These are phyloP conservation scores for Coelopa frigida DNA, from an alignment of 1,140 invertebrate genomes.

Conservation along the genomic window DNA sequence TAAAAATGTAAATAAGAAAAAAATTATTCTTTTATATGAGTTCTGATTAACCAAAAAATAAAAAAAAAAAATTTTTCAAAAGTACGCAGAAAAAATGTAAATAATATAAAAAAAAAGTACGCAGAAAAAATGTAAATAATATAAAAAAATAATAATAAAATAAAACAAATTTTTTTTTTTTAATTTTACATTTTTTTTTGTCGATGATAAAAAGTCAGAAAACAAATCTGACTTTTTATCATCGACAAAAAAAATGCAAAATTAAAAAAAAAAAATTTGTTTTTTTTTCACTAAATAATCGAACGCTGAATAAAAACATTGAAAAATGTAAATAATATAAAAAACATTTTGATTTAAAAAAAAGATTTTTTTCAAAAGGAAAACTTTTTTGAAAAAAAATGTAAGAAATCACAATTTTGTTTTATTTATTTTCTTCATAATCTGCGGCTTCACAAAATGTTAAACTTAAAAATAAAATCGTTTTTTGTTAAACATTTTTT, in stretches of 20 bases:
- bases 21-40: too few species aligned
- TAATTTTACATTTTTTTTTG: constrained; percentile 1
- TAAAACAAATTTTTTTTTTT: too few species aligned
- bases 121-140: too few species aligned
- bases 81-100: neutral
- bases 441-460: neutral
- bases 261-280: constrained; percentile 1
- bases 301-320: neutral
- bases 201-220: neutral
- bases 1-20: too few species aligned
- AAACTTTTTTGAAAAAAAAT: neutral
- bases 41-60: too few species aligned
- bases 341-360: constrained; percentile 1
- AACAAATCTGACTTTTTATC: constrained; percentile 5
- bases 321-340: neutral
- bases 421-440: neutral
- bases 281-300: neutral
- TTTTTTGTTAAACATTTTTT: neutral
- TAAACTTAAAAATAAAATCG: neutral
- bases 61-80: too few species aligned
- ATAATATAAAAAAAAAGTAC: neutral
- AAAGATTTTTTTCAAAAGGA: neutral
- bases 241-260: constrained; percentile 1
- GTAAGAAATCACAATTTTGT: neutral
- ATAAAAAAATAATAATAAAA: too few species aligned